Evolutionary conservation across 2,888 invertebrate genomes (phyloP).

Genomic region (Lutraria lutraria): DNA sequence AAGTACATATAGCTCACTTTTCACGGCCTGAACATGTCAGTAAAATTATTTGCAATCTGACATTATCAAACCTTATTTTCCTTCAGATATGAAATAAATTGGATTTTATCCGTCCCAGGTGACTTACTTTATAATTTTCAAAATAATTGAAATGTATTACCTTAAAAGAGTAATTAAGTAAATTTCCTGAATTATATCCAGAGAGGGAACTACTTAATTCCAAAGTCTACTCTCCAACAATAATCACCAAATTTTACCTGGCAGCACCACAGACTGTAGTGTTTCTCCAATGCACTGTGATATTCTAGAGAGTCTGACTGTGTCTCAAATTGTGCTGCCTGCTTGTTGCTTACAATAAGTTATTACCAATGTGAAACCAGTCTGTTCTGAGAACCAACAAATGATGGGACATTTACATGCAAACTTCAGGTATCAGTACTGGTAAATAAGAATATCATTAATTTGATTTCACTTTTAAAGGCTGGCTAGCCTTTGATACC

Average conservation of each 20-base stretch:
- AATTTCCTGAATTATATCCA: neutral
- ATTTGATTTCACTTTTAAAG: neutral
- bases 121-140: neutral
- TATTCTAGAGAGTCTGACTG: neutral
- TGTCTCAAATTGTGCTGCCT: neutral
- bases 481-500: slow-evolving; percentile 11
- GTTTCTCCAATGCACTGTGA: neutral
- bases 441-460: neutral
- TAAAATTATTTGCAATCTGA: too few species aligned
- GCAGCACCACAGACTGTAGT: neutral
- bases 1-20: too few species aligned
- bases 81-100: too few species aligned
- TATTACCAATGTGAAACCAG: neutral
- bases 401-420: slow-evolving; percentile 11
- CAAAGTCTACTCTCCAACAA: neutral
- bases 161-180: neutral
- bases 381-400: neutral
- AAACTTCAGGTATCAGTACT: neutral
- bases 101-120: too few species aligned
- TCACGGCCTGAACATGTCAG: too few species aligned
- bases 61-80: too few species aligned
- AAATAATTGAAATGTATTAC: slow-evolving; percentile 1
- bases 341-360: neutral
- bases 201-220: neutral
- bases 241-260: neutral